Percentiles rank a stretch among this genome's conserved stretches.
Evolutionary conservation across 2,888 invertebrate species (phyloP).

Genomic region (Mechanitis messenoides): DNA sequence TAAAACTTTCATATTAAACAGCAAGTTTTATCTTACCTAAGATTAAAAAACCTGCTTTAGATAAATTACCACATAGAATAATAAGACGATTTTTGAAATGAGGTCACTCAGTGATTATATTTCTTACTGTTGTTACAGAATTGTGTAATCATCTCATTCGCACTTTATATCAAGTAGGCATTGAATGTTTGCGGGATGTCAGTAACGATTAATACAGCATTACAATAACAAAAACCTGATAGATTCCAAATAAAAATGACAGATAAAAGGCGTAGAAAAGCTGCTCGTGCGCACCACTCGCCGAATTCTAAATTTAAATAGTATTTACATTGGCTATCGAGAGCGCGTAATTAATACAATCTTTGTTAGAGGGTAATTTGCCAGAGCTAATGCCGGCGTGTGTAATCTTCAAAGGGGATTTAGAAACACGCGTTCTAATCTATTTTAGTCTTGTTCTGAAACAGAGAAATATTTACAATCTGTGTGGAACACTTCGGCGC

Average conservation of each 20-base stretch:
- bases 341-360: slow-evolving; percentile 77
- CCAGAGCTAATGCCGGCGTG: slow-evolving; percentile 75
- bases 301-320: slow-evolving; percentile 69
- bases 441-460: slow-evolving; percentile 74
- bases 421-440: slow-evolving; percentile 76
- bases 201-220: slow-evolving; percentile 42
- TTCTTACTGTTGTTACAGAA: no score
- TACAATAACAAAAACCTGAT: slow-evolving; percentile 41
- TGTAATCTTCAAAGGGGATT: slow-evolving; percentile 77
- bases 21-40: no score
- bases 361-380: slow-evolving; percentile 77
- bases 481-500: slow-evolving; percentile 74
- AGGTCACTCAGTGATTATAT: no score
- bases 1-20: no score
- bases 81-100: no score
- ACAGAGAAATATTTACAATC: slow-evolving; percentile 77
- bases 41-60: no score
- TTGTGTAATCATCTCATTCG: slow-evolving; percentile 2
- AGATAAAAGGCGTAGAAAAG: slow-evolving; percentile 61
- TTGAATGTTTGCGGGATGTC: slow-evolving; percentile 36
- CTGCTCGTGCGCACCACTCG: slow-evolving; percentile 50
- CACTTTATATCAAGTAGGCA: slow-evolving; percentile 22
- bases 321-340: slow-evolving; percentile 73
- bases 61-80: no score
- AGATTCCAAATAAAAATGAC: slow-evolving; percentile 59